Evolutionary conservation across 2,797 vertebrate genomes (phyloP).

Genomic region (Aulostomus chinensis): DNA sequence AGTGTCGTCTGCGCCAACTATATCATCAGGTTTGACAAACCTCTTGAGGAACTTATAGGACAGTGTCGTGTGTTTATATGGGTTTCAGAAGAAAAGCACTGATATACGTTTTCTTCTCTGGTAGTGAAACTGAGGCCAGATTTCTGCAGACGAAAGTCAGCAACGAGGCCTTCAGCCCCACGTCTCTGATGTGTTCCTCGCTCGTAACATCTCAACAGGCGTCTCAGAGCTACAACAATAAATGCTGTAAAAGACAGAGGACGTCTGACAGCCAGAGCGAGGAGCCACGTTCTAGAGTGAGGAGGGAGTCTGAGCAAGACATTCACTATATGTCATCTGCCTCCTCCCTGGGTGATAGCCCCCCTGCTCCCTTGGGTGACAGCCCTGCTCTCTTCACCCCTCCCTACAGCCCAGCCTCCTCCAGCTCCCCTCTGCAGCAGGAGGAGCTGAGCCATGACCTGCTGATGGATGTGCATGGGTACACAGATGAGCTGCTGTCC

Average conservation of each 20-base stretch:
- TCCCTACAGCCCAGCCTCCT: slow-evolving; percentile 76
- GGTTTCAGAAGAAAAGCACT: too few relatives aligned
- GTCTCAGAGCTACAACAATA: slow-evolving; percentile 12
- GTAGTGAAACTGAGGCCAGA: slow-evolving; percentile 75
- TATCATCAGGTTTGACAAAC: slow-evolving; percentile 77
- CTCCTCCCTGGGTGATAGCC: slow-evolving; percentile 30
- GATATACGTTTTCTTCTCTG: slow-evolving; percentile 10
- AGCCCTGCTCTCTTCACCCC: slow-evolving; percentile 63
- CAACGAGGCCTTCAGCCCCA: slow-evolving; percentile 37
- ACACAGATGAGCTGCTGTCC: slow-evolving; percentile 55
- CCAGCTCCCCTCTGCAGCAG: slow-evolving; percentile 57
- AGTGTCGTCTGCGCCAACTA: slow-evolving; percentile 77
- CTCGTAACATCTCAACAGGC: slow-evolving; percentile 19
- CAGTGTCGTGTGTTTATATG: not conserved
- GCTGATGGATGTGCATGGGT: slow-evolving; percentile 57
- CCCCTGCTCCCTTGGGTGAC: slow-evolving; percentile 43
- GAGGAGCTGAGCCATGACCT: slow-evolving; percentile 57
- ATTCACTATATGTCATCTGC: not conserved
- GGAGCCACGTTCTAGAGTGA: slow-evolving; percentile 35
- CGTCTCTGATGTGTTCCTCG: slow-evolving; percentile 14
- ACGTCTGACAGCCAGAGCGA: slow-evolving; percentile 34
- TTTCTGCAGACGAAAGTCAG: slow-evolving; percentile 69
- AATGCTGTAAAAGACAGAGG: slow-evolving; percentile 63
- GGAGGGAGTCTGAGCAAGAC: slow-evolving; percentile 35
- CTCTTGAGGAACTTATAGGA: not conserved